Conservation (phyloP, 2,888 invertebrate genomes). For the Smittia sp. region DNA sequence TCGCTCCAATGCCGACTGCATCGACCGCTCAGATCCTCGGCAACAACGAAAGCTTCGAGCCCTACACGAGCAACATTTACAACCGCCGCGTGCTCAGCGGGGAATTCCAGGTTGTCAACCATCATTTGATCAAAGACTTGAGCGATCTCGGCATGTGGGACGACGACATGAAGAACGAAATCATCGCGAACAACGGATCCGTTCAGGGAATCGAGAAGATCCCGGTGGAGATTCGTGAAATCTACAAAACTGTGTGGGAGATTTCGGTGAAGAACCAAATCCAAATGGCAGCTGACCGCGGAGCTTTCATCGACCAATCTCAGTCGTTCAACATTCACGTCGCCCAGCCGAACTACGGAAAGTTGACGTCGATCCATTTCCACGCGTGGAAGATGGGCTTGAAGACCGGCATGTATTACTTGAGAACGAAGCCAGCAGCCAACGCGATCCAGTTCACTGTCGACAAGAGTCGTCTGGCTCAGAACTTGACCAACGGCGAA, state of each 20-base stretch:
- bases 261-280: conserved; percentile 83
- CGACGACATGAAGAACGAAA: conserved; percentile 85
- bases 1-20: conserved; percentile 96
- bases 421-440: conserved; percentile 88
- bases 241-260: conserved; percentile 94
- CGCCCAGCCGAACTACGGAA: conserved; percentile 83
- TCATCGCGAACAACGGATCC: conserved; percentile 84
- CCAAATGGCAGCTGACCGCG: conserved; percentile 92
- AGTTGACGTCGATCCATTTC: conserved; percentile 93
- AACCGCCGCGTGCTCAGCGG: conserved; percentile 85
- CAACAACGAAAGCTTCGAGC: conserved; percentile 93
- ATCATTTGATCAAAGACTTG: conserved; percentile 84
- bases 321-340: conserved; percentile 94
- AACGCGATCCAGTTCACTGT: conserved; percentile 94
- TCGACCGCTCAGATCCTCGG: conserved; percentile 97
- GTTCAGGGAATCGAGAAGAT: conserved; percentile 78
- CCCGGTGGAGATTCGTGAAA: conserved; percentile 72
- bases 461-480: conserved; percentile 62
- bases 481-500: neutral
- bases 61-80: conserved; percentile 94
- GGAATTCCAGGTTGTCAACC: conserved; percentile 90
- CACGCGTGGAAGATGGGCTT: conserved; percentile 93
- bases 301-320: conserved; percentile 93
- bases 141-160: conserved; percentile 86
- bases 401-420: conserved; percentile 96